A percentile compares a stretch with the other conserved stretches of the same genome.
Conservation (phyloP, 2,113 vertebrate genomes). For the Cariama cristata region DNA sequence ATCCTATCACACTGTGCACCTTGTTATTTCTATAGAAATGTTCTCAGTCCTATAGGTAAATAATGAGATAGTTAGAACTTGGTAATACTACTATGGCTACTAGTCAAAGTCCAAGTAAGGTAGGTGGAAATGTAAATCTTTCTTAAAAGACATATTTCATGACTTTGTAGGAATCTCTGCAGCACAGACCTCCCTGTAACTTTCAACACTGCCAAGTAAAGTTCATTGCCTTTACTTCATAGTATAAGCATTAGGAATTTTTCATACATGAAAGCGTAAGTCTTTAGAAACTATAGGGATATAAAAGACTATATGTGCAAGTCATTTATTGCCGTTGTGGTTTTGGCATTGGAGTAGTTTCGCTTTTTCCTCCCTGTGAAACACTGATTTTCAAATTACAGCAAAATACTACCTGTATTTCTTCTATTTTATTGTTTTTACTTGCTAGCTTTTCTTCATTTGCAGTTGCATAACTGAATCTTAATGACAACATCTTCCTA, state of each 20-base stretch:
- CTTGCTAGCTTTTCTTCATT: neutral
- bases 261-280: neutral
- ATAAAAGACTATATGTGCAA: neutral
- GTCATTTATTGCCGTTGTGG: neutral
- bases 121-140: neutral
- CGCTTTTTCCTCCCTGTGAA: neutral
- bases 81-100: neutral
- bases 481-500: neutral
- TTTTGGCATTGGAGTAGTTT: neutral
- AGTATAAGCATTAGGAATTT: neutral
- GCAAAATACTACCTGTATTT: neutral
- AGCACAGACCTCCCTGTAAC: neutral
- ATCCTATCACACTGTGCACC: neutral
- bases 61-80: neutral
- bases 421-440: neutral
- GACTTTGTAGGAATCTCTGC: neutral
- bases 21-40: neutral
- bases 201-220: neutral
- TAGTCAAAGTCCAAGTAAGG: neutral
- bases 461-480: neutral
- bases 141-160: accelerated
- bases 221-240: neutral
- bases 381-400: neutral
- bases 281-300: neutral
- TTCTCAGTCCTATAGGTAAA: neutral